A percentile compares a stretch with the other conserved stretches of the same genome.
phyloP scores from a whole-genome alignment of 2,888 invertebrate genomes.

The Pristionchus japonicus region DNA sequence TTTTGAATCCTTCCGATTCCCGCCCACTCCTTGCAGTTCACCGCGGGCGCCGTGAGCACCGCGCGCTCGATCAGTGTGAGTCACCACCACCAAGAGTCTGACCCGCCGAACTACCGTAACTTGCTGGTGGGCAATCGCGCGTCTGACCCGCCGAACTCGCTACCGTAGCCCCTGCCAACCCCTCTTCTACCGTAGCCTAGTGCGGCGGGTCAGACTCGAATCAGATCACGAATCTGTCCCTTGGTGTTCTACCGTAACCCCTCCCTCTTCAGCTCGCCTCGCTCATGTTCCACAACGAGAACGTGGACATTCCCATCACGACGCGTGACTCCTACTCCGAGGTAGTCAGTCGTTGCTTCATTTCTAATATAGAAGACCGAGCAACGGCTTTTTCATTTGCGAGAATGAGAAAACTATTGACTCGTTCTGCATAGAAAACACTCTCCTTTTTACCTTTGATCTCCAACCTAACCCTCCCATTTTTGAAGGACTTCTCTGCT shows the following conservation, averaged over 20 bases:
- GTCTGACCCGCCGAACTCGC: background rate
- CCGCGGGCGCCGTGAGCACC: background rate
- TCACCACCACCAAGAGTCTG: background rate
- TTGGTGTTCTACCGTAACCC: no score
- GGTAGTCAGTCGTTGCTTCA: background rate
- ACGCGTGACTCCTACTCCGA: slow-evolving; percentile 18
- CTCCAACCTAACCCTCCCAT: background rate
- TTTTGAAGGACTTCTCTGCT: background rate
- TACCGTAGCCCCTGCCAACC: no score
- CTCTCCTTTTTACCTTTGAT: background rate
- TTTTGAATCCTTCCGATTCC: background rate
- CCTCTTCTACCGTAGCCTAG: no score
- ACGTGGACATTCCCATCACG: slow-evolving; percentile 27
- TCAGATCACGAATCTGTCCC: no score
- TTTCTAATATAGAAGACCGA: no score
- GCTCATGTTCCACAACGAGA: background rate
- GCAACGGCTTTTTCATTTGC: no score
- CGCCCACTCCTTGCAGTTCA: background rate
- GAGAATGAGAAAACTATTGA: no score
- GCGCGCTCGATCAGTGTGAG: slow-evolving; percentile 22
- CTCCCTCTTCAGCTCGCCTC: background rate
- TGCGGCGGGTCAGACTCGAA: no score
- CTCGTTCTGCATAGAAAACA: no score
- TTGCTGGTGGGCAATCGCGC: background rate
- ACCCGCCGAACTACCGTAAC: background rate